phyloP scores from a whole-genome alignment of 1,140 invertebrate species.

The Augochlora pura region DNA sequence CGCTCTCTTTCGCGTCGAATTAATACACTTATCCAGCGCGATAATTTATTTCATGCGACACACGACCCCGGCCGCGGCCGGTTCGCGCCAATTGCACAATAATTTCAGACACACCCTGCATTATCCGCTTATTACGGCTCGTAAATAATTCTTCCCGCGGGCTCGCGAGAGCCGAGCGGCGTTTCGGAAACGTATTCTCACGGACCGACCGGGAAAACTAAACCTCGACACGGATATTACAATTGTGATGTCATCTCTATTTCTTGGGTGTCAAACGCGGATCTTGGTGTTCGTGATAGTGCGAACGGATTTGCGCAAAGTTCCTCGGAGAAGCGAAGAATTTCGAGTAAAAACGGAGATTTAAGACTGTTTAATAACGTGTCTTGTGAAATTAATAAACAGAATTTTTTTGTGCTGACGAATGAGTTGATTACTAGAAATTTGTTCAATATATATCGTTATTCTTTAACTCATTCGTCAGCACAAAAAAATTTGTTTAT shows the following conservation, averaged over 20 bases:
- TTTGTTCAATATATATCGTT: too few relatives aligned
- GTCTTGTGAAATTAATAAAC: too few relatives aligned
- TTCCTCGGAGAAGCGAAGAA: too few relatives aligned
- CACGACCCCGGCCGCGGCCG: conserved; percentile 4
- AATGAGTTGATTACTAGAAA: too few relatives aligned
- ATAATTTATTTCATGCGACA: conserved; percentile 29
- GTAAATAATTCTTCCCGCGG: conserved; percentile 25
- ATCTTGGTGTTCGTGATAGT: background rate
- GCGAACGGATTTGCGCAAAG: too few relatives aligned
- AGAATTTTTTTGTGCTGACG: too few relatives aligned
- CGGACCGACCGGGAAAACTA: background rate
- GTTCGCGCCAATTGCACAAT: conserved; percentile 19
- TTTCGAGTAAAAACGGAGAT: too few relatives aligned
- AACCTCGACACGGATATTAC: conserved; percentile 21
- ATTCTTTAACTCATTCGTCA: too few relatives aligned
- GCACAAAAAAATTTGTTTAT: too few relatives aligned
- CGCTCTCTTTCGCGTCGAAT: conserved; percentile 18
- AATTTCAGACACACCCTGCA: conserved; percentile 43
- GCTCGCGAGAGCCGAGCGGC: background rate
- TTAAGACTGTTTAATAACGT: too few relatives aligned
- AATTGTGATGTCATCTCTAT: conserved; percentile 23
- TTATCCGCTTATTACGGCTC: conserved; percentile 29
- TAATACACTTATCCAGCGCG: conserved; percentile 28
- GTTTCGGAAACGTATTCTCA: background rate
- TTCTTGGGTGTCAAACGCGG: background rate